Evolutionary conservation across 2,113 vertebrate species (phyloP).

Genomic region (Sceloporus undulatus): DNA sequence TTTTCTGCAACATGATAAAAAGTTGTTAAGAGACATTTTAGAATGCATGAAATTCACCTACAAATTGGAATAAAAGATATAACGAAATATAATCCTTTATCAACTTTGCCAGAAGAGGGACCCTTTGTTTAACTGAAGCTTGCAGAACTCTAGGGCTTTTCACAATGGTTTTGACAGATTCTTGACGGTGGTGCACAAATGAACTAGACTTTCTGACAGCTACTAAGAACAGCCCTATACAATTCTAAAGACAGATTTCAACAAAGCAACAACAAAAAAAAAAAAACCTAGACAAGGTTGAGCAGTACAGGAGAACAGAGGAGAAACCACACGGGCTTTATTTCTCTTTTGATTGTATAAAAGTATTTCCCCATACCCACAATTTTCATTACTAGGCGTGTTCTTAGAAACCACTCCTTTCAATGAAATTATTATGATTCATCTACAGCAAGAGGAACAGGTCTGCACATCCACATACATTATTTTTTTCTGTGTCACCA

Average conservation of each 20-base stretch:
- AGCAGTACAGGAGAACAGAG: neutral
- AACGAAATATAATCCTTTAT: neutral
- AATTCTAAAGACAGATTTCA: neutral
- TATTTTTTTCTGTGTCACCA: neutral
- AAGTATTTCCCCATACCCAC: neutral
- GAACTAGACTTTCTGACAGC: neutral
- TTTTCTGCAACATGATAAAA: constrained; percentile 80
- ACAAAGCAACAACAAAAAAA: neutral
- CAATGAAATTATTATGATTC: neutral
- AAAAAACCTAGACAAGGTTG: neutral
- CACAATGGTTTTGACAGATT: neutral
- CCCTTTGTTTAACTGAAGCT: neutral
- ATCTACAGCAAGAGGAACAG: neutral
- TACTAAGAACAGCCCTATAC: too few relatives aligned
- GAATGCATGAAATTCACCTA: neutral
- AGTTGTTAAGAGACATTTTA: neutral
- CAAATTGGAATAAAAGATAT: neutral
- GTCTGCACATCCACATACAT: neutral
- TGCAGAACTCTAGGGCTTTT: neutral
- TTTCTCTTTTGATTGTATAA: neutral
- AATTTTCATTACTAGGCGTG: neutral
- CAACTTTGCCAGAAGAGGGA: neutral
- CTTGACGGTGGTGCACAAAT: neutral
- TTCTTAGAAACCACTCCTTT: neutral
- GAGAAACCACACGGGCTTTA: neutral